phyloP scores from a whole-genome alignment of 2,888 invertebrate species.

The Acanthosepion pharaonis region DNA sequence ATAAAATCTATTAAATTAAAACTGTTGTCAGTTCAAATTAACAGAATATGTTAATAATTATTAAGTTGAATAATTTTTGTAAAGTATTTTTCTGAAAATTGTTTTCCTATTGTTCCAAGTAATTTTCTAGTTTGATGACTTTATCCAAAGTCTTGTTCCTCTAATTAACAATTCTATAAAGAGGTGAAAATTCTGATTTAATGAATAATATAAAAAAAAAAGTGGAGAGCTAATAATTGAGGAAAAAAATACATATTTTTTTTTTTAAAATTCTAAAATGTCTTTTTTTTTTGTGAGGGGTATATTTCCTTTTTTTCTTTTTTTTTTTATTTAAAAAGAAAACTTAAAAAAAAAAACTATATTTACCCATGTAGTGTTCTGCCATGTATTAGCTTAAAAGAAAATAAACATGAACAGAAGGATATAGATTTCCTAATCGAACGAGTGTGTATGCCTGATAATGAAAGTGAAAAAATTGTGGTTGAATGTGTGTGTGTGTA shows the following conservation, averaged over 20 bases:
- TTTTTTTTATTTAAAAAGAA: not conserved
- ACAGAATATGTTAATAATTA: not conserved
- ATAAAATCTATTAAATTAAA: not conserved
- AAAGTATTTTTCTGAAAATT: not conserved
- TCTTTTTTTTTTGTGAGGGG: not conserved
- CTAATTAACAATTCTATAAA: not conserved
- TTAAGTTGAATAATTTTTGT: not conserved
- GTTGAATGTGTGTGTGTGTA: not conserved
- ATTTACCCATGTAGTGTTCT: not conserved
- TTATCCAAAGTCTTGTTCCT: not conserved
- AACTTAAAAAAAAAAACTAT: not conserved
- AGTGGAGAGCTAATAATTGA: not conserved
- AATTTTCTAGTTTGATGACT: not conserved
- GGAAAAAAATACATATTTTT: not conserved
- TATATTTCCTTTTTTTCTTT: not conserved
- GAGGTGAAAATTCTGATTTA: not conserved
- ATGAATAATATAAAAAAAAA: not conserved
- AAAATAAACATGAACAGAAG: not conserved
- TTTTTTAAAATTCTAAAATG: not conserved
- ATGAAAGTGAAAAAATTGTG: not conserved
- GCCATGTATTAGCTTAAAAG: not conserved
- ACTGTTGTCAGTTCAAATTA: not conserved
- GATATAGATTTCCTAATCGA: not conserved
- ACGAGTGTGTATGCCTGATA: constrained; percentile 17
- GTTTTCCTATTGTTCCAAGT: not conserved